These are phyloP conservation scores for Eueremaeus valkanovi DNA, from an alignment of 2,888 invertebrate genomes.

Conservation along the genomic window DNA sequence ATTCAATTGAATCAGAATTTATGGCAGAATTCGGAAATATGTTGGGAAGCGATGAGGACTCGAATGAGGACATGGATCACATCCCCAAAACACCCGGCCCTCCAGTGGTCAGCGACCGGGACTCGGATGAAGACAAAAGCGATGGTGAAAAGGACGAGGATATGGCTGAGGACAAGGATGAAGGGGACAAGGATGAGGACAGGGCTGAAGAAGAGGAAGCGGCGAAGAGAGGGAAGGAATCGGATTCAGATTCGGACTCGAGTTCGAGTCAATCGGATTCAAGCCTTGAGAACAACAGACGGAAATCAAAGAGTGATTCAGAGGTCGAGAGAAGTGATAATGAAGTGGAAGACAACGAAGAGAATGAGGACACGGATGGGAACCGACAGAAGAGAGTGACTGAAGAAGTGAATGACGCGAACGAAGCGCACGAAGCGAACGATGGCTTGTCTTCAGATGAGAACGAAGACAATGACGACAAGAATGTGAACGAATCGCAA, in stretches of 20 bases:
- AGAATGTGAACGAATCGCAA: constrained; percentile 17
- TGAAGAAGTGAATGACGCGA: not conserved
- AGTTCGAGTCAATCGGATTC: not conserved
- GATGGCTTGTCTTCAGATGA: constrained; percentile 29
- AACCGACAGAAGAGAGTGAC: not conserved
- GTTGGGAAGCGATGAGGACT: constrained; percentile 37
- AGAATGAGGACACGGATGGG: not conserved
- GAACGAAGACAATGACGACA: constrained; percentile 9
- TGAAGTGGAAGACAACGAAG: not conserved
- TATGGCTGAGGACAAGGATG: too few species aligned
- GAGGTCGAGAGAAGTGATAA: constrained; percentile 24
- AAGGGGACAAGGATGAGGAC: not conserved
- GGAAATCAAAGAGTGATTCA: constrained; percentile 23
- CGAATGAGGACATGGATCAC: constrained; percentile 32
- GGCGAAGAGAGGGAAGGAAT: not conserved
- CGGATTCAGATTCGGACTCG: not conserved
- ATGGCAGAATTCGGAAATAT: constrained; percentile 37
- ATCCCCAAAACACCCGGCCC: constrained; percentile 36
- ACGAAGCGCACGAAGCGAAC: not conserved
- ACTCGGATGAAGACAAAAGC: constrained; percentile 26
- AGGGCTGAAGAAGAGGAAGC: not conserved
- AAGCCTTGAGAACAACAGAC: not conserved
- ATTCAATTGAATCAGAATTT: not conserved
- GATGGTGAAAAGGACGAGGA: not conserved
- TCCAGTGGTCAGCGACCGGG: constrained; percentile 11